phyloP scores from a whole-genome alignment of 2,113 vertebrate genomes.

The Physeter macrocephalus region DNA sequence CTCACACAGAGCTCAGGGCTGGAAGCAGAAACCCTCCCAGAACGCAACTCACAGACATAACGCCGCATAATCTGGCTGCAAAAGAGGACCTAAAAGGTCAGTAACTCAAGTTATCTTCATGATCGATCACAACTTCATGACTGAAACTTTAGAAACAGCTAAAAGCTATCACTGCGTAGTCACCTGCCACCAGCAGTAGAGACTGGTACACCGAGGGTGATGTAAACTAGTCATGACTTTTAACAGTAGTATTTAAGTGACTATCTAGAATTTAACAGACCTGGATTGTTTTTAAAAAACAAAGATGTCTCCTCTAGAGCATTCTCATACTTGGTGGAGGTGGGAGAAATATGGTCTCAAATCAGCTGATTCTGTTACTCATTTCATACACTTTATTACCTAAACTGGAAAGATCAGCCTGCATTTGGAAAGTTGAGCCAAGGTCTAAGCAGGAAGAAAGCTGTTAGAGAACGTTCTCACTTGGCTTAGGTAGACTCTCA shows the following conservation, averaged over 20 bases:
- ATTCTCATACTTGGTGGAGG: not conserved
- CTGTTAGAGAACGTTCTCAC: not conserved
- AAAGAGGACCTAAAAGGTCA: not conserved
- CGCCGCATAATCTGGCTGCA: not conserved
- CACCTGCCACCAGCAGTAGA: not conserved
- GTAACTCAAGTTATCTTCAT: not conserved
- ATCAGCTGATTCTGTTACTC: not conserved
- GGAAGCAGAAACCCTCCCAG: not conserved
- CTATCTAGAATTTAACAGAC: not conserved
- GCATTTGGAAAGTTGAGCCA: not conserved
- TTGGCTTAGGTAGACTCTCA: not conserved
- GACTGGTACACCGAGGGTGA: no score
- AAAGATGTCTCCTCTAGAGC: not conserved
- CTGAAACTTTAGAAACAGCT: not conserved
- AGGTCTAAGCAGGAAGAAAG: not conserved
- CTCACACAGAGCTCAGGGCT: not conserved
- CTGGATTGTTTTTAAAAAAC: not conserved
- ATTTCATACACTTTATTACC: not conserved
- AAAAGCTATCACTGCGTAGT: not conserved
- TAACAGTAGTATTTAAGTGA: not conserved
- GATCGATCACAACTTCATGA: not conserved
- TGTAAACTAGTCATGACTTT: not conserved
- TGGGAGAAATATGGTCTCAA: not conserved
- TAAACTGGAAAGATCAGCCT: not conserved
- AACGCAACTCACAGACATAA: rapidly evolving